Conservation (phyloP, 2,888 invertebrate species). For the Epirrita christyi region DNA sequence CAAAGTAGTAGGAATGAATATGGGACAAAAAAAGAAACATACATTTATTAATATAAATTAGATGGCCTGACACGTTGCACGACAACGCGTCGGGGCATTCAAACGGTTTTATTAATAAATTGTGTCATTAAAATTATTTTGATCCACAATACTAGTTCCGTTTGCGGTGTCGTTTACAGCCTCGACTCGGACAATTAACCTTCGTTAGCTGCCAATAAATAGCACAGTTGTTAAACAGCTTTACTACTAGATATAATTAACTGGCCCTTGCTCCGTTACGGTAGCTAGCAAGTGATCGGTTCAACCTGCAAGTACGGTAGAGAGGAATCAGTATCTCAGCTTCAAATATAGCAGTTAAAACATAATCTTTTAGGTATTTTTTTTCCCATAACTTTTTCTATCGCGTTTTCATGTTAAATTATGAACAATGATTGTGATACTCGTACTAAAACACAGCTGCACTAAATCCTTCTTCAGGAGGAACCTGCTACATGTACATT, state of each 20-base stretch:
- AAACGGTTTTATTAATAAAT: slow-evolving; percentile 24
- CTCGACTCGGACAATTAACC: slow-evolving; percentile 65
- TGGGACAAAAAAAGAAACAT: no score
- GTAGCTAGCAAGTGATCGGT: slow-evolving; percentile 66
- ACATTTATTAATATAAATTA: no score
- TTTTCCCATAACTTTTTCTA: no score
- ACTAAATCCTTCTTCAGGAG: no score
- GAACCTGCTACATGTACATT: no score
- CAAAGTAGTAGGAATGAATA: no score
- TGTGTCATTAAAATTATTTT: slow-evolving; percentile 36
- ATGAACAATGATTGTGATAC: no score
- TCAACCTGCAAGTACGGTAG: slow-evolving; percentile 27
- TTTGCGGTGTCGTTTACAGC: slow-evolving; percentile 49
- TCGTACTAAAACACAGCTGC: no score
- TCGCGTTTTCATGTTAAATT: no score
- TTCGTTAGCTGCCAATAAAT: slow-evolving; percentile 74
- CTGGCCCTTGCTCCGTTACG: slow-evolving; percentile 58
- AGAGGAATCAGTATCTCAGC: slow-evolving; percentile 7
- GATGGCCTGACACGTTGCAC: slow-evolving; percentile 2
- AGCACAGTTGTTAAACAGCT: slow-evolving; percentile 64
- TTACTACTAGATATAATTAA: slow-evolving; percentile 74
- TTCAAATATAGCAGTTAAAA: no score
- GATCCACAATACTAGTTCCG: slow-evolving; percentile 40
- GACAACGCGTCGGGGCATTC: slow-evolving; percentile 15
- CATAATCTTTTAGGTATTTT: no score